Percentiles rank a stretch among this genome's conserved stretches.
phyloP scores from a whole-genome alignment of 92 coral and sea anemone genomes.

The Bergia sp. region DNA sequence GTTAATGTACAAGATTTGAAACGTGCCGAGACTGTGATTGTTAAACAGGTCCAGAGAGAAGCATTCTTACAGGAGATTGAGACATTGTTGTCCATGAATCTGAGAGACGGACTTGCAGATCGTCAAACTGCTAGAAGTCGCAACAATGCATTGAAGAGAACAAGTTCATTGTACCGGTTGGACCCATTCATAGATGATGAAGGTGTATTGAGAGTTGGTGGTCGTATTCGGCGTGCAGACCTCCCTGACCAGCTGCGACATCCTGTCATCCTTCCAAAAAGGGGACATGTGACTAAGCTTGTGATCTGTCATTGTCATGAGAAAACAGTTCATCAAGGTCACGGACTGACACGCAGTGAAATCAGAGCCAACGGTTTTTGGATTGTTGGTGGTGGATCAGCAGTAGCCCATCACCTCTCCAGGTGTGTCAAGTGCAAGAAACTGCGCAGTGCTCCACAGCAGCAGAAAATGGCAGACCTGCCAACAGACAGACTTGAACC shows the following conservation, averaged over 20 bases:
- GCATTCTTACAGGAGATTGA: neutral
- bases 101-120: constrained; percentile 5
- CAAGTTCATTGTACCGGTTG: constrained; percentile 14
- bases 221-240: neutral
- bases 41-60: neutral
- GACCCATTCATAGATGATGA: constrained; percentile 24
- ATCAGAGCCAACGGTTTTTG: constrained; percentile 11
- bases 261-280: constrained; percentile 11
- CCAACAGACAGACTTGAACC: constrained; percentile 17
- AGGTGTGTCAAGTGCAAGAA: constrained; percentile 12
- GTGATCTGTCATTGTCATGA: neutral
- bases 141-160: neutral
- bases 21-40: neutral
- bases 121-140: neutral
- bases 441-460: constrained; percentile 11
- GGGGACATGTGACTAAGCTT: constrained; percentile 5
- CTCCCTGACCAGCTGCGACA: neutral
- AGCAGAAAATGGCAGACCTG: constrained; percentile 13
- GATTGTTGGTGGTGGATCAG: constrained; percentile 21
- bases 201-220: constrained; percentile 30
- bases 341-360: neutral
- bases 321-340: neutral
- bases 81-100: neutral
- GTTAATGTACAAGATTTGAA: neutral
- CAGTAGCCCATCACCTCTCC: constrained; percentile 7